phyloP scores from a whole-genome alignment of 2,888 invertebrate genomes.

The Galerucella nymphaeae region DNA sequence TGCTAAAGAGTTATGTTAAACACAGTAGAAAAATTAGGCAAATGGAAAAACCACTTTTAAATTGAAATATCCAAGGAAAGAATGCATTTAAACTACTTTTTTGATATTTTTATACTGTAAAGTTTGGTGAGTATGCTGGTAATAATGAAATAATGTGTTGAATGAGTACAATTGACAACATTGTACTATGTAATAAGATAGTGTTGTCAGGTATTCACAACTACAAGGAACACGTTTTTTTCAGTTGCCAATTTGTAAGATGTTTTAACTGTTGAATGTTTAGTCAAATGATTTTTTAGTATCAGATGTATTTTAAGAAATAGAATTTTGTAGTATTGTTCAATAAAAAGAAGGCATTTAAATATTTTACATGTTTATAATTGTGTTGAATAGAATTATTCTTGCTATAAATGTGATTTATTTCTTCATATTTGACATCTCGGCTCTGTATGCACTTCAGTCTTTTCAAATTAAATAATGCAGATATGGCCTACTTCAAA shows the following conservation, averaged over 20 bases:
- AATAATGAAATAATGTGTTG: not conserved
- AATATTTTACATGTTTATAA: slow-evolving; percentile 39
- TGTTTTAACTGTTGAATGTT: slow-evolving; percentile 18
- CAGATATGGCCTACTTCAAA: too few relatives aligned
- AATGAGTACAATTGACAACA: not conserved
- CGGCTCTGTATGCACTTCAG: too few relatives aligned
- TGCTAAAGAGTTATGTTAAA: slow-evolving; percentile 8
- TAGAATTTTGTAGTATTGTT: slow-evolving; percentile 43
- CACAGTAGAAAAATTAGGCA: not conserved
- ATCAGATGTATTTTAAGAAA: slow-evolving; percentile 35
- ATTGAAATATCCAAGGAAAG: not conserved
- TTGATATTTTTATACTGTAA: not conserved
- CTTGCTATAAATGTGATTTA: slow-evolving; percentile 25
- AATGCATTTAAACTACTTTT: not conserved
- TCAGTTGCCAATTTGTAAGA: slow-evolving; percentile 3
- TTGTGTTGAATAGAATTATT: slow-evolving; percentile 38
- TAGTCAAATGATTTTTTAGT: slow-evolving; percentile 37
- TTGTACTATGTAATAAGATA: too few relatives aligned
- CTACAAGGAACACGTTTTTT: not conserved
- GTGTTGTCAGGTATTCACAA: too few relatives aligned
- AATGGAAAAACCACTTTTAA: not conserved
- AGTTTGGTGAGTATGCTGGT: not conserved
- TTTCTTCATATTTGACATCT: not conserved
- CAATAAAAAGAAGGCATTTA: slow-evolving; percentile 41
- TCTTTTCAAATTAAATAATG: too few relatives aligned